Evolutionary conservation across 2,797 vertebrate species (phyloP), one percentile per base, ranked within the genome.

Genomic region (Darevskia mixta): DNA sequence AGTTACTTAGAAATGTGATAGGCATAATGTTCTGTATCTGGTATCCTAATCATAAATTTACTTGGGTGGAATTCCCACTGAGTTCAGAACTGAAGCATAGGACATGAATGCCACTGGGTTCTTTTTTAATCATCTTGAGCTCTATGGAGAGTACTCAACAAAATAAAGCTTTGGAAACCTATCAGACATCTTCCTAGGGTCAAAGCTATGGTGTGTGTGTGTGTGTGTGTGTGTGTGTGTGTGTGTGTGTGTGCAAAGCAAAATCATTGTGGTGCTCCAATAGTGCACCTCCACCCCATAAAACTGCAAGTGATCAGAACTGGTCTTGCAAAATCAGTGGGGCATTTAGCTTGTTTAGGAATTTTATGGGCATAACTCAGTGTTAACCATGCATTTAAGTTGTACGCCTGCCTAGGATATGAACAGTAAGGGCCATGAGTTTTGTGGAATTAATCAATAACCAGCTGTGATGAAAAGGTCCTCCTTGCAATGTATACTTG

Each of bases 391-490:
- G 23, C 66, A 11, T 4, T 27, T 11, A 35, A 72, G 10, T 32
- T 72, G n/a, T 72, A 72, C 32, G 15, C 35, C 35, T 25, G 81
- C 45, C 2, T 77, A 7, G 58, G 32, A 84, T 86, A 82, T 67
- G 91, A 58, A 89, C 55, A 41, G 86, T 49, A 88, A 92, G 11
- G 55, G 7, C 79, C 43, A 69, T 7, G 75, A 3, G 0, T 17
- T 64, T 80, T 35, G 20, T 29, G 78, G 61, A 69, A 85, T n/a
- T 90, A 90, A 92, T 4, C 61, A 10, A 45, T 64, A 45, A 55
- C 41, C 79, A 86, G 0, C 27, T 61, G 41, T 32, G 79, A 92
- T 82, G 29, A 90, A 90, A 90, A 90, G 64, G 64, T n/a, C 88
- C 61, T 32, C 35, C 17, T 18, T 89, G 86, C 23, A 3, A 82